phyloP scores from a whole-genome alignment of 2,888 invertebrate species.

The Caenorhabditis wallacei region DNA sequence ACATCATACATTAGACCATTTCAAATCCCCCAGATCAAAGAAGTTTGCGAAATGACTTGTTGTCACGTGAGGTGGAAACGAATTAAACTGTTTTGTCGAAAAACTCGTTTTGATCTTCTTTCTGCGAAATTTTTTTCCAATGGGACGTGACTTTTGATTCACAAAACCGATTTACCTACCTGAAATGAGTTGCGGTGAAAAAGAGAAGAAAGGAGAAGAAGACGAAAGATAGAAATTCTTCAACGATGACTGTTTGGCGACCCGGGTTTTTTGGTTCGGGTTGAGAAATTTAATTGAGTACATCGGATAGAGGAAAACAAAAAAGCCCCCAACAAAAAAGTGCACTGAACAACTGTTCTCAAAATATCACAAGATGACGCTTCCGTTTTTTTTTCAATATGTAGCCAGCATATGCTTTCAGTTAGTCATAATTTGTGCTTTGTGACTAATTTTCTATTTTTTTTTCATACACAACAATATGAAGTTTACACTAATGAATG shows the following conservation, averaged over 20 bases:
- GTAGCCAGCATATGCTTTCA: too few species aligned
- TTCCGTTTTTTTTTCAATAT: too few species aligned
- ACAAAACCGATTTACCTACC: constrained; percentile 26
- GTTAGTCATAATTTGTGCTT: too few species aligned
- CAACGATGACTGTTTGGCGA: too few species aligned
- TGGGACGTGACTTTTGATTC: constrained; percentile 44
- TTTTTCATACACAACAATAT: too few species aligned
- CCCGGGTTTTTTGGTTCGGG: too few species aligned
- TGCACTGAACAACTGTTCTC: too few species aligned
- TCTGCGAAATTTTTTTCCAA: constrained; percentile 18
- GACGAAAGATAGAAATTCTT: constrained; percentile 1
- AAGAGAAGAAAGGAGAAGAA: background rate
- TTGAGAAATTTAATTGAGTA: too few species aligned
- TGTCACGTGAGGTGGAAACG: constrained; percentile 51
- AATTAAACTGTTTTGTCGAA: constrained; percentile 53
- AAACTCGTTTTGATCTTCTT: constrained; percentile 51
- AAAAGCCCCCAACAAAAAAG: too few species aligned
- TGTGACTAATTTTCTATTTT: too few species aligned
- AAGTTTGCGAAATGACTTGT: background rate
- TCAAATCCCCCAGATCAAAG: constrained; percentile 18
- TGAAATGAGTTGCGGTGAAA: constrained; percentile 21
- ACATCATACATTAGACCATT: background rate
- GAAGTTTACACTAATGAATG: background rate
- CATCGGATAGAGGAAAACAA: too few species aligned
- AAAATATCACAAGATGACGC: too few species aligned